Base-by-base conservation (phyloP, 1,140 invertebrate genomes). In the Lepeophtheirus salmonis region DNA sequence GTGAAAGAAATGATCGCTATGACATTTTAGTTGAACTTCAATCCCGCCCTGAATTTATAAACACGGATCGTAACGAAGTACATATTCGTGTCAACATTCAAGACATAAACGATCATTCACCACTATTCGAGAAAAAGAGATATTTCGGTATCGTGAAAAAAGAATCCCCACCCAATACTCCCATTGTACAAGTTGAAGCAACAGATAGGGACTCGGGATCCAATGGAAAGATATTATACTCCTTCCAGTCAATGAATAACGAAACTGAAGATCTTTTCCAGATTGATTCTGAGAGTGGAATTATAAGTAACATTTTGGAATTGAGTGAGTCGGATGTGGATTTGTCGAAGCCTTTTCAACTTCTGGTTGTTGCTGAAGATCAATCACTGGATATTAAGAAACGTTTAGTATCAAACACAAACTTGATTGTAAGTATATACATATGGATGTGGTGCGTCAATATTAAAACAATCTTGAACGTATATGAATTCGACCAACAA, bases 121-220 rank as follows among this genome's bases (percentile, higher is more conserved):
- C 76, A 4, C 66, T 65, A 56, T 76, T 77, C 62, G 65, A 65
- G 3, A 67, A 68, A 22, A 64, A 66, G 17, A 66, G 89, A 60
- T 91, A 94, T 66, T 92, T 88, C 0, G 89, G 89, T 0, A 90
- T 90, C 0, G 82, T 96, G 0, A 91, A 89, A 10, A 91, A 89
- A 2, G 87, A 85, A 62, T 86, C 86, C 1, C 82, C 89, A 69
- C 92, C 90, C 72, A 89, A 88, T 10, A 82, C 83, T 2, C 79
- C 84, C 66, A 87, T 95, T 67, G 86, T 91, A 81, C 75, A 79
- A 55, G 75, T 92, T 0, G 66, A 87, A 83, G 86, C 89, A n/a
- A 70, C 78, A 58, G 89, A 95, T 75, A 66, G 76, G 3, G 89
- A 95, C 68, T 75, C 76, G 58, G 84, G 81, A n/a, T n/a, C 30